A percentile compares a stretch with the other conserved stretches of the same genome.
Conservation (phyloP, 2,888 invertebrate genomes). For the Parnassius smintheus region DNA sequence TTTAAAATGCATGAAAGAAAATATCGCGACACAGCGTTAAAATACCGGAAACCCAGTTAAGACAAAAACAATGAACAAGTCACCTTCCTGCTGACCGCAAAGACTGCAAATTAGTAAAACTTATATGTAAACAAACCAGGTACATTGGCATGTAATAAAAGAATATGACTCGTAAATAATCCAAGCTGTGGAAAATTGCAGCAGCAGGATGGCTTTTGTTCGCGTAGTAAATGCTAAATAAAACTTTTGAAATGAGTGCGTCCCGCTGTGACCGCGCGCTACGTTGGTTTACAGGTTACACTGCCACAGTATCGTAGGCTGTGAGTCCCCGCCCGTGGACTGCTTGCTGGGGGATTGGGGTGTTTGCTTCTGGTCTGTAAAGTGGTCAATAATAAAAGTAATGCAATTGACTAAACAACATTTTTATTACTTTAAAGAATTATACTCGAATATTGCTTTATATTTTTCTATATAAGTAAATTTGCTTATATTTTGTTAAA, state of each 20-base stretch:
- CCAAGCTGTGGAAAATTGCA: conserved; percentile 29
- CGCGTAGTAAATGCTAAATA: conserved; percentile 22
- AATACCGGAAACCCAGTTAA: conserved; percentile 36
- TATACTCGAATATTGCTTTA: too few species aligned
- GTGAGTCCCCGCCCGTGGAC: conserved; percentile 90
- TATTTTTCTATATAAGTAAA: too few species aligned
- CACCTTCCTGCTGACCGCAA: conserved; percentile 57
- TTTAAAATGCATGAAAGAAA: conserved; percentile 52
- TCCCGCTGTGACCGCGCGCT: conserved; percentile 29
- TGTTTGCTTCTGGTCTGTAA: conserved; percentile 92
- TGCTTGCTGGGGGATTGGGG: conserved; percentile 90
- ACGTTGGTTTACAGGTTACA: conserved; percentile 91
- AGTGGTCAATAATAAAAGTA: not conserved
- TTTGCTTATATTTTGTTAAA: too few species aligned
- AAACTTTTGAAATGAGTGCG: conserved; percentile 19
- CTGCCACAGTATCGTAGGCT: conserved; percentile 99
- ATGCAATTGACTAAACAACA: not conserved
- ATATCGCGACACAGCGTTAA: conserved; percentile 57
- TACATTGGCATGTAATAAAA: conserved; percentile 25
- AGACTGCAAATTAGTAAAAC: conserved; percentile 34
- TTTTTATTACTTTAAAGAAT: too few species aligned
- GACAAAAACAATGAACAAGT: conserved; percentile 50
- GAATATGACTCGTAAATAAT: conserved; percentile 39
- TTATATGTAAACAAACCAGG: conserved; percentile 27
- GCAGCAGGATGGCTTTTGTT: conserved; percentile 30